These are phyloP conservation scores for Vireo altiloquus DNA, from an alignment of 2,113 vertebrate genomes.

Conservation along the genomic window DNA sequence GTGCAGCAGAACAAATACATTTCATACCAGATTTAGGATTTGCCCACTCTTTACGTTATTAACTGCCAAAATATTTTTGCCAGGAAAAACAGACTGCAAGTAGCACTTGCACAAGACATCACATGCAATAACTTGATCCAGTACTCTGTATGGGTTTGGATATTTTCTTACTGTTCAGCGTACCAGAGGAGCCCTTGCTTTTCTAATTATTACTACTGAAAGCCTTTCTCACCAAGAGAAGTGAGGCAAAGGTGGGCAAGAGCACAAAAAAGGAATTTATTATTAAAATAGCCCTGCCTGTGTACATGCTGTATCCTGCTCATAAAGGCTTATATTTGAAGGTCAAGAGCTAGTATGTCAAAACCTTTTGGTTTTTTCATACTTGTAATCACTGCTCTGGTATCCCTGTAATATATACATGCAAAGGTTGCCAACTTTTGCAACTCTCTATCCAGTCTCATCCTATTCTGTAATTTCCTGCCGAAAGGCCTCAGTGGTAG, in stretches of 20 bases:
- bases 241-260: background rate
- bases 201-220: background rate
- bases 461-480: background rate
- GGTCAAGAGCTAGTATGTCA: conserved; percentile 21
- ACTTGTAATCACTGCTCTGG: background rate
- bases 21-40: conserved; percentile 1
- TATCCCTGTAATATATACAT: background rate
- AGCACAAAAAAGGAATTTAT: background rate
- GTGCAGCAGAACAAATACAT: background rate
- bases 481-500: background rate
- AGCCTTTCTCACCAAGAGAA: background rate
- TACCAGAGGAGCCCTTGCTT: background rate
- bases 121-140: background rate
- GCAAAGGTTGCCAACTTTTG: conserved; percentile 2
- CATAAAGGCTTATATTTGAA: conserved; percentile 3
- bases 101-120: background rate
- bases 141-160: background rate
- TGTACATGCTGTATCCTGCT: background rate
- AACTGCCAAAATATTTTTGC: background rate
- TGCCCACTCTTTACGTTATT: background rate
- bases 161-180: background rate
- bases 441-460: background rate
- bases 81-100: background rate
- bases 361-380: background rate
- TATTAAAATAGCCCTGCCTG: background rate